These are phyloP conservation scores for Pemphredon lugubris DNA, from an alignment of 2,888 invertebrate genomes.

Conservation along the genomic window DNA sequence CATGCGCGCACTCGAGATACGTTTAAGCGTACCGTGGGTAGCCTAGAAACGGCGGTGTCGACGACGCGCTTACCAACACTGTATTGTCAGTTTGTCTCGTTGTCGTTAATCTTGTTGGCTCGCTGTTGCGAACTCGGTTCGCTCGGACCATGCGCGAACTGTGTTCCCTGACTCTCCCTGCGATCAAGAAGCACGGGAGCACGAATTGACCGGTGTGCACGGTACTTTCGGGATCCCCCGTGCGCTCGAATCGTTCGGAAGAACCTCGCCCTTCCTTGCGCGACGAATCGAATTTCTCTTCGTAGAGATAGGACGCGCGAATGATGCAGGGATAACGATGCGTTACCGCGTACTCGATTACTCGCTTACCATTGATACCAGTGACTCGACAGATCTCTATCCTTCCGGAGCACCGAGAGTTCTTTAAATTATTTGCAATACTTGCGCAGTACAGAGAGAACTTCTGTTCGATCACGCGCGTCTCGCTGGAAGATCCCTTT, in stretches of 20 bases:
- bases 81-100: not conserved
- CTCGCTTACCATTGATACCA: not conserved
- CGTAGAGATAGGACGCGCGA: not conserved
- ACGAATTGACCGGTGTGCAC: too few relatives aligned
- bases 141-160: too few relatives aligned
- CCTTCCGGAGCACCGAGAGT: not conserved
- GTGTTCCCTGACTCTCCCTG: too few relatives aligned
- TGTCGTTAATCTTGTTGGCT: not conserved
- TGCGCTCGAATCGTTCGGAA: too few relatives aligned
- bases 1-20: not conserved
- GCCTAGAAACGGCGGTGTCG: not conserved
- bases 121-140: too few relatives aligned
- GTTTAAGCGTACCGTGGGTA: too few relatives aligned
- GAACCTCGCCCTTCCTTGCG: conserved; percentile 4
- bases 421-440: too few relatives aligned
- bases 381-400: not conserved
- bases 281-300: not conserved
- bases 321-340: not conserved
- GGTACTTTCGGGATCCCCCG: not conserved
- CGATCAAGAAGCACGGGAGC: too few relatives aligned
- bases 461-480: too few relatives aligned
- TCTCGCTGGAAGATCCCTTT: too few relatives aligned
- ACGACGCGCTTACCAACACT: not conserved
- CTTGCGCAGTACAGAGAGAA: too few relatives aligned
- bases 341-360: not conserved